Evolutionary conservation across 2,797 vertebrate genomes (phyloP).

Genomic region (Pelochelys cantorii): DNA sequence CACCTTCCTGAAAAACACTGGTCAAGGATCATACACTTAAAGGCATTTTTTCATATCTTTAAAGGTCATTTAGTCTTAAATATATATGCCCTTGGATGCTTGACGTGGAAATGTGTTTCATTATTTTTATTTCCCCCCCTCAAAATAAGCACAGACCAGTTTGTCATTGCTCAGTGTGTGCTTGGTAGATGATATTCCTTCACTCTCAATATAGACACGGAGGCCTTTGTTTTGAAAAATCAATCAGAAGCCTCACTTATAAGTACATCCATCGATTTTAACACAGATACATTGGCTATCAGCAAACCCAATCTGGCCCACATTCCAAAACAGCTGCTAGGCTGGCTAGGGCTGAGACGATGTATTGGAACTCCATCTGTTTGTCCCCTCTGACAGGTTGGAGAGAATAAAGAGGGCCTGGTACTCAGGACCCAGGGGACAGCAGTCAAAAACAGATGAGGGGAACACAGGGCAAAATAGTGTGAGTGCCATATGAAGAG

Average conservation of each 20-base stretch:
- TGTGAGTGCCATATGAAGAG: background rate
- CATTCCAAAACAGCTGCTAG: background rate
- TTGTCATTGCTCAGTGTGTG: background rate
- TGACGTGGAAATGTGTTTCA: background rate
- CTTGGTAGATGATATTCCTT: background rate
- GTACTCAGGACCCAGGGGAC: background rate
- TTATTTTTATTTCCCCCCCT: background rate
- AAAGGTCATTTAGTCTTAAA: background rate
- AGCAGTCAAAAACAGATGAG: background rate
- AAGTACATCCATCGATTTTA: background rate
- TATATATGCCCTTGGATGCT: background rate
- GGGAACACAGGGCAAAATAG: background rate
- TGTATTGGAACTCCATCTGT: accelerated
- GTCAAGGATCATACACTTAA: background rate
- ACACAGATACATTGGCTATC: background rate
- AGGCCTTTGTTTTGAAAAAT: background rate
- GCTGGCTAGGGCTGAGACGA: accelerated
- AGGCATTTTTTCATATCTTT: background rate
- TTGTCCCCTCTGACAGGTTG: background rate
- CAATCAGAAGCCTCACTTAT: background rate
- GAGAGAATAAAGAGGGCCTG: background rate
- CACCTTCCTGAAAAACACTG: background rate
- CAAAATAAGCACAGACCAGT: background rate
- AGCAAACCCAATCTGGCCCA: background rate
- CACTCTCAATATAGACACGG: background rate